A percentile compares a stretch with the other conserved stretches of the same genome.
Evolutionary conservation across 2,888 invertebrate genomes (phyloP).

Genomic region (Acleris cristana): DNA sequence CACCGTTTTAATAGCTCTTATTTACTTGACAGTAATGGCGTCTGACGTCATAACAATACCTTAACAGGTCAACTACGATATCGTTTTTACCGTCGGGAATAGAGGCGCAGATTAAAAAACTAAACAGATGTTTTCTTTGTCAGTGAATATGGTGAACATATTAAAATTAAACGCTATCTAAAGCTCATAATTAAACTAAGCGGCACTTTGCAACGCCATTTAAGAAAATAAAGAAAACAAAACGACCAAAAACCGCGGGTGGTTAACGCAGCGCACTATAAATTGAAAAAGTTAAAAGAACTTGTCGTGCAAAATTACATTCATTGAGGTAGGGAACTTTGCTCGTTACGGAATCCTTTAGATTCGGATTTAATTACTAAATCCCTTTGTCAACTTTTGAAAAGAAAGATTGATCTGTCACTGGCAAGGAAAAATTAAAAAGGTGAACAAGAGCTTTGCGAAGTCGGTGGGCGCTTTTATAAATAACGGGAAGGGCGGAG

Average conservation of each 20-base stretch:
- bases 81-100: too few relatives aligned
- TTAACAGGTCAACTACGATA: too few relatives aligned
- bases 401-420: constrained; percentile 75
- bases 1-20: too few relatives aligned
- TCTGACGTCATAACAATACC: too few relatives aligned
- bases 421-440: constrained; percentile 52
- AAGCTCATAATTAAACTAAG: too few relatives aligned
- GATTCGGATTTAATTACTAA: constrained; percentile 75
- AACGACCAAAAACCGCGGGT: not conserved
- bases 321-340: constrained; percentile 78
- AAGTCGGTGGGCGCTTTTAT: constrained; percentile 39
- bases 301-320: constrained; percentile 73
- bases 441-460: constrained; percentile 37
- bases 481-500: constrained; percentile 37
- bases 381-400: constrained; percentile 69
- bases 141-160: too few relatives aligned
- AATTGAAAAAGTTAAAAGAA: constrained; percentile 61
- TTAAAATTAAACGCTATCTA: too few relatives aligned
- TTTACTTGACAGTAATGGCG: too few relatives aligned
- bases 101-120: too few relatives aligned
- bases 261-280: constrained; percentile 9
- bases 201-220: not conserved
- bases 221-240: not conserved
- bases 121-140: too few relatives aligned
- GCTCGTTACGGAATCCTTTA: constrained; percentile 78